Conservation (phyloP, 2,113 vertebrate genomes). For the Himantopus leucocephalus region DNA sequence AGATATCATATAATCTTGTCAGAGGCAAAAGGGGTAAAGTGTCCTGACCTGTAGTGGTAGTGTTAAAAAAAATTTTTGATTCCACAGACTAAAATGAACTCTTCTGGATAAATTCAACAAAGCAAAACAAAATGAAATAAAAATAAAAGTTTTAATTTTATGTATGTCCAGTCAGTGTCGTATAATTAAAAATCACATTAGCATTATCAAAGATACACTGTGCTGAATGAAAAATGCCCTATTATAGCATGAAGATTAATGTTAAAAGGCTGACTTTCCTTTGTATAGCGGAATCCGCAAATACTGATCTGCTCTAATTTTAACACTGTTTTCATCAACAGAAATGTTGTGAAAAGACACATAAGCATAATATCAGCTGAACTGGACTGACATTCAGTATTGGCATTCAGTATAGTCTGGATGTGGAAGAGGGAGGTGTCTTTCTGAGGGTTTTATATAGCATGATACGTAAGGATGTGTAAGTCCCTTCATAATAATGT, state of each 20-base stretch:
- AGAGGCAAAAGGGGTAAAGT: not conserved
- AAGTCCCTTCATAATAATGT: not conserved
- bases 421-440: not conserved
- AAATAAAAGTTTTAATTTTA: not conserved
- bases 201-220: not conserved
- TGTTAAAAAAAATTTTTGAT: not conserved
- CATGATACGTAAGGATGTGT: not conserved
- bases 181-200: not conserved
- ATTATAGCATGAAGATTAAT: not conserved
- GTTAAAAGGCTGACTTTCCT: not conserved
- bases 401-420: not conserved
- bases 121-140: not conserved
- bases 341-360: not conserved
- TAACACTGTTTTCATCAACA: not conserved
- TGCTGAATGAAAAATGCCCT: not conserved
- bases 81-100: not conserved
- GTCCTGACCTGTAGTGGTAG: not conserved
- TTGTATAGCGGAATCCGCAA: not conserved
- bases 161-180: not conserved
- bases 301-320: not conserved
- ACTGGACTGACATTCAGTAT: not conserved
- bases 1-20: not conserved
- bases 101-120: not conserved
- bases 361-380: not conserved
- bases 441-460: not conserved